Evolutionary conservation across 2,888 invertebrate genomes (phyloP).

Genomic region (Synergus itoensis): DNA sequence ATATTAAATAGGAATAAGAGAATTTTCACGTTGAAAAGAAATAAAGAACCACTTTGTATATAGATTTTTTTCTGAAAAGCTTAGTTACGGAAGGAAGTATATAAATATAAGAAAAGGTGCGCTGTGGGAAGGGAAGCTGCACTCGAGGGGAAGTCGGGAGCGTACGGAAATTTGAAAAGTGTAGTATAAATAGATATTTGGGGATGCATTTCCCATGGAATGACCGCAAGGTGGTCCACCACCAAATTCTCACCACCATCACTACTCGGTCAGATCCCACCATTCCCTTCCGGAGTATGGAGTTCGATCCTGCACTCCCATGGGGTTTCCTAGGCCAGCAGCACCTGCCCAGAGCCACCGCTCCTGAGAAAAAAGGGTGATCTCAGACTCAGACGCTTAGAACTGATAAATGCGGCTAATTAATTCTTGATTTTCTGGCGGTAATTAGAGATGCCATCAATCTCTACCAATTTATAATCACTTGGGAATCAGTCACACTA

Average conservation of each 20-base stretch:
- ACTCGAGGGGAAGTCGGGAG: background rate
- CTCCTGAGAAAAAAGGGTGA: constrained; percentile 55
- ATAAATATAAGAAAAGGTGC: constrained; percentile 9
- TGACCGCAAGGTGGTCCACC: constrained; percentile 75
- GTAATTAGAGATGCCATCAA: constrained; percentile 63
- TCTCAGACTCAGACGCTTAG: constrained; percentile 51
- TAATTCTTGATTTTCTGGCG: constrained; percentile 69
- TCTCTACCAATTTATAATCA: constrained; percentile 54
- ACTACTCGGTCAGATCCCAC: constrained; percentile 45
- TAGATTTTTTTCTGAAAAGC: background rate
- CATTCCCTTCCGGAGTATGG: constrained; percentile 47
- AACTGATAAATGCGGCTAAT: constrained; percentile 68
- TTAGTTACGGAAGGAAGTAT: constrained; percentile 6
- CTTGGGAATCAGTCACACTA: background rate
- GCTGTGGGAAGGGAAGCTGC: background rate
- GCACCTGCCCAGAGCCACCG: constrained; percentile 59
- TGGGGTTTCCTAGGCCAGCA: constrained; percentile 63
- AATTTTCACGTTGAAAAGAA: background rate
- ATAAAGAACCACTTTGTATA: background rate
- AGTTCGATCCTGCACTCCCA: constrained; percentile 61
- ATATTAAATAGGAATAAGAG: background rate
- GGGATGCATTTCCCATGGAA: constrained; percentile 74
- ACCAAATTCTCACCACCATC: constrained; percentile 69
- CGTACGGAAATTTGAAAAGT: constrained; percentile 27
- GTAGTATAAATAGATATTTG: constrained; percentile 41